Base-by-base conservation (phyloP, 2,888 invertebrate genomes). In the Macaria liturata region DNA sequence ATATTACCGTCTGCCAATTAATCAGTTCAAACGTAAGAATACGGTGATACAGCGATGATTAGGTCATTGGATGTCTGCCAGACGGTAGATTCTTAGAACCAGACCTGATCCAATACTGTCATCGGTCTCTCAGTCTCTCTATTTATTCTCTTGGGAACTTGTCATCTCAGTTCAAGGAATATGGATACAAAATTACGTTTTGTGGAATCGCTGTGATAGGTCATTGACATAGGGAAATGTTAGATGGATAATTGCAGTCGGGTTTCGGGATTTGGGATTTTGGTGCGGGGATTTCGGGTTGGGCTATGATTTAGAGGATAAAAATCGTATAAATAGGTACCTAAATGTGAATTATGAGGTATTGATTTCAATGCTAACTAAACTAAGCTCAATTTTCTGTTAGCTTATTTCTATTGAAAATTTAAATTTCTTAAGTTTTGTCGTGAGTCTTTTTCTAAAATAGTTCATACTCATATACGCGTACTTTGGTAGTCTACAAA, bases 61-160 rank as follows among this genome's bases (percentile, higher is more conserved):
- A 63, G 63, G 66, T 66, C 60, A 67, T 75, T 84, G 84, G 84
- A 70, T 50, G 39, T 31, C 45, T 69, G 86, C 86, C 86, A 86
- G 71, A 57, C 68, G 67, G 70, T 66, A 68, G 72, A 70, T 80
- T 81, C 80, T 67, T 34, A 61, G 80, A 80, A 80, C 42, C n/a
- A 59, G 43, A 34, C 61, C 62, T 62, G 49, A n/a, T 57, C 57
- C 32, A 59, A 67, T 62, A 64, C 66, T 68, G 73, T 72, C 75
- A 69, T 64, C 66, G 54, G 4, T 47, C 69, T 8, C 46, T 66
- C 20, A 20, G 20, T 20, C 20, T 20, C 20, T 20, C 20, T 20
- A 20, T 20, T 20, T 20, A 20, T 20, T 20, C 74, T 76, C 74
- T 68, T 64, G 60, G 56, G 65, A 72, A 74, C 58, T 69, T 65